Percentiles rank a stretch among this genome's conserved stretches.
These are phyloP conservation scores for Lepus americanus DNA, from an alignment of 2,113 vertebrate species.

Conservation along the genomic window DNA sequence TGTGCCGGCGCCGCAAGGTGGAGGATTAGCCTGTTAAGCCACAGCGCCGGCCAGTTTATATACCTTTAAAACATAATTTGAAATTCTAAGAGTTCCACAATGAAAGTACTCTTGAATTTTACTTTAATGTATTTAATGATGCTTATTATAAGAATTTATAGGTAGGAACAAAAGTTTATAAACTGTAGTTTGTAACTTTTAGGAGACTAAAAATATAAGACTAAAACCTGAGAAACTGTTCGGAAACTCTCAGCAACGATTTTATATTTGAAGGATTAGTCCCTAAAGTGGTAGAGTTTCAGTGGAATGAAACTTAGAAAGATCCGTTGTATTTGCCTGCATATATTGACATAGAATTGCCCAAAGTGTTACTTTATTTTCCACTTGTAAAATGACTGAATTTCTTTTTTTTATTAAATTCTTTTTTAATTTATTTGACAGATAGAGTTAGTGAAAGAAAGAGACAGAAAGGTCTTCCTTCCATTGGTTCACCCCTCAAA, in stretches of 20 bases:
- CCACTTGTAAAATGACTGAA: neutral
- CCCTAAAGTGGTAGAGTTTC: neutral
- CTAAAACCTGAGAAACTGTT: slow-evolving; percentile 28
- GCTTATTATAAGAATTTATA: slow-evolving; percentile 5
- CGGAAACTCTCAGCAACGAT: neutral
- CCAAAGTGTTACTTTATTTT: neutral
- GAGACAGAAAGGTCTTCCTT: too few relatives aligned
- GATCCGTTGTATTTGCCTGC: neutral
- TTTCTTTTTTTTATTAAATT: neutral
- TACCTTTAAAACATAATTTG: neutral
- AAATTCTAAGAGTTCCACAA: neutral
- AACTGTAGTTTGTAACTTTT: neutral
- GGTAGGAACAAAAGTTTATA: neutral
- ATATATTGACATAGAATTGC: neutral
- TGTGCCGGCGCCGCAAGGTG: too few relatives aligned
- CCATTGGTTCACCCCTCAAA: too few relatives aligned
- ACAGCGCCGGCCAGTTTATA: neutral
- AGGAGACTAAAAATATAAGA: neutral
- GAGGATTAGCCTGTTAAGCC: too few relatives aligned
- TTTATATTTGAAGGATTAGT: neutral
- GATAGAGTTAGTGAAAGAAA: too few relatives aligned
- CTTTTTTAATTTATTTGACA: too few relatives aligned
- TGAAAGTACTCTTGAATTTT: too few relatives aligned
- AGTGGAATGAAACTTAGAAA: neutral
- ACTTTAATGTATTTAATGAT: neutral